Percentiles rank a stretch among this genome's conserved stretches.
These are phyloP conservation scores for Coreoperca whiteheadi DNA, from an alignment of 2,113 vertebrate genomes.

Conservation along the genomic window DNA sequence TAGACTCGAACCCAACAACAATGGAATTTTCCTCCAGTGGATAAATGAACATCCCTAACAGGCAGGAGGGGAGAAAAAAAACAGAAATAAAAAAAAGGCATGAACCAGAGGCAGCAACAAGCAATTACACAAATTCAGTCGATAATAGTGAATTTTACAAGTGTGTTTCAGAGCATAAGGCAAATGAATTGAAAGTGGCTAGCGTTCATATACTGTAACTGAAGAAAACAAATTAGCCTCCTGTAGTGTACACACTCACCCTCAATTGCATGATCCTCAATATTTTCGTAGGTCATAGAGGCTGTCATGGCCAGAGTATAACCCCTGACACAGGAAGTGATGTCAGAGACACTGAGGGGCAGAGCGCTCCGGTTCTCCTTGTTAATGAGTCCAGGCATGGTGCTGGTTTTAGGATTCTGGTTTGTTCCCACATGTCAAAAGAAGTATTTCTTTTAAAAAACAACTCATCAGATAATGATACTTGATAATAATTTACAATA, in stretches of 20 bases:
- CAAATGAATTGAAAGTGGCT: background rate
- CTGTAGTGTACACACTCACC: slow-evolving; percentile 80
- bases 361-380: slow-evolving; percentile 82
- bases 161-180: background rate
- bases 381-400: slow-evolving; percentile 95
- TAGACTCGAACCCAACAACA: slow-evolving; percentile 93
- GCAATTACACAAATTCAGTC: background rate
- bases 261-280: slow-evolving; percentile 90
- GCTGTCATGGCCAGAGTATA: slow-evolving; percentile 94
- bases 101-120: slow-evolving; percentile 6
- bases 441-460: background rate
- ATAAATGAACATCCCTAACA: slow-evolving; percentile 93
- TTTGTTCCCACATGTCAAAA: slow-evolving; percentile 32
- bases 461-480: background rate
- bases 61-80: slow-evolving; percentile 2
- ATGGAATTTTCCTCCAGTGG: slow-evolving; percentile 91
- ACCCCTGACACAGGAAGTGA: slow-evolving; percentile 93
- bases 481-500: no score
- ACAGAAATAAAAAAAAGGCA: background rate
- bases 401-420: slow-evolving; percentile 63
- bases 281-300: slow-evolving; percentile 93
- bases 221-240: slow-evolving; percentile 14
- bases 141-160: slow-evolving; percentile 17
- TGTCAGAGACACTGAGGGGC: slow-evolving; percentile 89
- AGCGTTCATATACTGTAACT: background rate